Base-by-base conservation (phyloP, 1,140 invertebrate species). In the Oscheius sp. region DNA sequence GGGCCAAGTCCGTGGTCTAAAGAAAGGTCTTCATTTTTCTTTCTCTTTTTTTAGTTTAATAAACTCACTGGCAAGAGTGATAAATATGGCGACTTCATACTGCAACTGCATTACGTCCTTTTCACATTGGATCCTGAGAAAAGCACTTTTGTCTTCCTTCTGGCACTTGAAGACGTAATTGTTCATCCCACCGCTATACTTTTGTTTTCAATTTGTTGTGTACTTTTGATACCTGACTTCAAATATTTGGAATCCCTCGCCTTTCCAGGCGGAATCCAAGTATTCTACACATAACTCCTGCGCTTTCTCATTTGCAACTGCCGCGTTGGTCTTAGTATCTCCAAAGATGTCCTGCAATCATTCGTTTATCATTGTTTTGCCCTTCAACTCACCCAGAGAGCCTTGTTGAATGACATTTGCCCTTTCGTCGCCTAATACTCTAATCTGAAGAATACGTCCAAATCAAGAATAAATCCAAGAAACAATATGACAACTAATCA, bases 1-100 rank as follows among this genome's bases (percentile, higher is more conserved):
- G 69, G 69, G 3, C 69, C 69, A 10, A 72, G 29, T 10, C 32
- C 32, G 1, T 46, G 59, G 49, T 72, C 69, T 13, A 45, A 63
- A 36, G 31, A 34, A 35, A 45, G 10, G n/a, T n/a, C n/a, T n/a
- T n/a, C n/a, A n/a, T n/a, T n/a, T n/a, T n/a, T n/a, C n/a, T n/a
- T n/a, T 32, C 10, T 59, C 0, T 59, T 13, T 59, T 63, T 7
- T 15, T 32, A 10, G 29, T n/a, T 32, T 32, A 32, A 0, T 35
- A n/a, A n/a, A n/a, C n/a, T n/a, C 13, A 63, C 32, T n/a, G 28
- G 49, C 49, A 7, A 55, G 23, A 20, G 15, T 55, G 15, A 55
- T 55, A 26, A 55, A 55, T 20, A 55, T 55, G 4, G 28, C 28
- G 49, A 55, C 15, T 23, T 55, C 49, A 23, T 55, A 20, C 23